A percentile compares a stretch with the other conserved stretches of the same genome.
Evolutionary conservation across 1,140 invertebrate genomes (phyloP).

Genomic region (Phortica variegata): DNA sequence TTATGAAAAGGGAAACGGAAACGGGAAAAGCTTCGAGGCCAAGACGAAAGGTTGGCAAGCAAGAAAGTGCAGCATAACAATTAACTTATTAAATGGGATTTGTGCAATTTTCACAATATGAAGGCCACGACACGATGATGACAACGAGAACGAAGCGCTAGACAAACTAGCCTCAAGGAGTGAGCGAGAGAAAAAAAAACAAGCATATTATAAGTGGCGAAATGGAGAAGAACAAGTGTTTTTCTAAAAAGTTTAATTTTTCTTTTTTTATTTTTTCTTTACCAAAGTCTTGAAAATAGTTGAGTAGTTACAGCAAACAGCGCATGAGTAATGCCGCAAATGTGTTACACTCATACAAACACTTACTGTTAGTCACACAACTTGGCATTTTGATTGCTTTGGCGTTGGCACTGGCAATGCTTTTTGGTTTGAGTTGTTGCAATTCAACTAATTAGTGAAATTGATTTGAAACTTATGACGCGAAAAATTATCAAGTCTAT

Average conservation of each 20-base stretch:
- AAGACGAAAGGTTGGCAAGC: conserved; percentile 6
- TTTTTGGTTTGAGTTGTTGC: conserved; percentile 17
- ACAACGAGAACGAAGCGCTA: not conserved
- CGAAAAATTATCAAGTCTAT: conserved; percentile 30
- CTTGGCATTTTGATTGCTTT: not conserved
- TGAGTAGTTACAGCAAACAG: not conserved
- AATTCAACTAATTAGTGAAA: conserved; percentile 49
- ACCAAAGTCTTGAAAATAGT: too few relatives aligned
- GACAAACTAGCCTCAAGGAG: not conserved
- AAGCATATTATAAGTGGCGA: conserved; percentile 2
- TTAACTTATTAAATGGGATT: conserved; percentile 53
- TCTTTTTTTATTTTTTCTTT: too few relatives aligned
- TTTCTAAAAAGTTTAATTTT: conserved; percentile 22
- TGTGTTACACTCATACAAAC: too few relatives aligned
- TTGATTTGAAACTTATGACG: conserved; percentile 55
- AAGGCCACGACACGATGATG: not conserved
- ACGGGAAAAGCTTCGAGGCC: conserved; percentile 26
- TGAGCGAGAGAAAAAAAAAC: conserved; percentile 13
- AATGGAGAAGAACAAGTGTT: not conserved
- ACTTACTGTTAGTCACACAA: not conserved
- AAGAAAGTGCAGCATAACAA: conserved; percentile 46
- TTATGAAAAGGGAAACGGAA: too few relatives aligned
- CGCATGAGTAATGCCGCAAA: too few relatives aligned
- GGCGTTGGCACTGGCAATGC: not conserved
- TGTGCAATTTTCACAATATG: not conserved